Conservation (phyloP, 2,888 invertebrate species). For the Polyommatus icarus region DNA sequence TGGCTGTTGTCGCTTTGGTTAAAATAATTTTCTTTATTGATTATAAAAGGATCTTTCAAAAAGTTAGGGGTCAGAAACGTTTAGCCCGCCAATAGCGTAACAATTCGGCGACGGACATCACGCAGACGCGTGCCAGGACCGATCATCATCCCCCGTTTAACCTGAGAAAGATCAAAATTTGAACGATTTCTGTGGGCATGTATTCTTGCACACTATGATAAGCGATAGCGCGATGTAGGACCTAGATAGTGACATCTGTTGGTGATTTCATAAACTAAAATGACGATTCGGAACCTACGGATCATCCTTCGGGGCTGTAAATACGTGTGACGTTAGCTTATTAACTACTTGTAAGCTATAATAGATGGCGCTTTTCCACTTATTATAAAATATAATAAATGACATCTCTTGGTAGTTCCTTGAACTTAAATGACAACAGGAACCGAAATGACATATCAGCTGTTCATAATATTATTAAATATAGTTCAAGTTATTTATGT, state of each 20-base stretch:
- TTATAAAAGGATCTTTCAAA: conserved; percentile 54
- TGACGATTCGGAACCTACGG: neutral
- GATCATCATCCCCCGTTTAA: conserved; percentile 77
- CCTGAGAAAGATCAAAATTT: conserved; percentile 69
- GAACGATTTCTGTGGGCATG: rapidly evolving
- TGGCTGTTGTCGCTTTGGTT: too few species aligned
- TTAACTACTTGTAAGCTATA: neutral
- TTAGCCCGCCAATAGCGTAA: conserved; percentile 73
- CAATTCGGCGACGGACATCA: conserved; percentile 71
- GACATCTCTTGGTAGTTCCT: conserved; percentile 4
- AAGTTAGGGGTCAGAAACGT: conserved; percentile 65
- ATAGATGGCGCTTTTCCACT: neutral
- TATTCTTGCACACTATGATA: neutral
- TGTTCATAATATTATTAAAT: too few species aligned
- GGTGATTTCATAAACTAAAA: neutral
- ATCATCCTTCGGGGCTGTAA: too few species aligned
- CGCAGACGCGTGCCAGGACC: conserved; percentile 64
- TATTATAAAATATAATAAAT: neutral
- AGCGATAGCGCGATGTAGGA: conserved; percentile 28
- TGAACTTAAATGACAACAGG: neutral
- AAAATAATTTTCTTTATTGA: too few species aligned
- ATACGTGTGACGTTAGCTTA: neutral
- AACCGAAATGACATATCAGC: neutral
- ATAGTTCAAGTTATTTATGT: neutral
- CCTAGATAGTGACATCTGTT: conserved; percentile 30